A percentile compares a stretch with the other conserved stretches of the same genome.
These are phyloP conservation scores for Apocrypta bakeri DNA, from an alignment of 1,140 invertebrate genomes.

Conservation along the genomic window DNA sequence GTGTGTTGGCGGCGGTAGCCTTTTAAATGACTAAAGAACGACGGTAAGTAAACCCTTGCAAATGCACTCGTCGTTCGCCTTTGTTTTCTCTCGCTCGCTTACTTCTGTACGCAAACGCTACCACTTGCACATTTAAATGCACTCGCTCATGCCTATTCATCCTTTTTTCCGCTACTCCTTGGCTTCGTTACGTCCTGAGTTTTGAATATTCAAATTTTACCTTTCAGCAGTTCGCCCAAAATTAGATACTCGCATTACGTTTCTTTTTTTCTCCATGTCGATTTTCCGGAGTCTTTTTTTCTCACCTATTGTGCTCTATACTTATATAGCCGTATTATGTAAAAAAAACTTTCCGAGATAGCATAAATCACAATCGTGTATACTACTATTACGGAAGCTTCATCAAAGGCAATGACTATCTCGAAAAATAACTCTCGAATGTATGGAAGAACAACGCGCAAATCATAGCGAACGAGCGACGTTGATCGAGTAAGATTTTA, in stretches of 20 bases:
- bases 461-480: conserved; percentile 14
- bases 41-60: conserved; percentile 14
- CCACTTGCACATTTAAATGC: conserved; percentile 38
- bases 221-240: not conserved
- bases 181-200: not conserved
- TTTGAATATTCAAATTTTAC: conserved; percentile 42
- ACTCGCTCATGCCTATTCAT: conserved; percentile 52
- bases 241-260: conserved; percentile 10
- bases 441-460: not conserved
- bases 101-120: conserved; percentile 2
- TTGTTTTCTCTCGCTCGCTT: conserved; percentile 4
- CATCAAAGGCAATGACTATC: not conserved
- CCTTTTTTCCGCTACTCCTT: conserved; percentile 16
- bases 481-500: conserved; percentile 44
- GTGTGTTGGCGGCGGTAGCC: conserved; percentile 22
- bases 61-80: conserved; percentile 35
- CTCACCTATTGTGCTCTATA: not conserved
- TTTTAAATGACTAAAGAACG: conserved; percentile 33
- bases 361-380: not conserved
- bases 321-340: no score
- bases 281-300: not conserved
- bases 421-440: not conserved
- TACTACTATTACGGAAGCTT: not conserved
- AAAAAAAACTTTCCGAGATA: no score
- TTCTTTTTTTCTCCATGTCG: not conserved